These are phyloP conservation scores for Grammomys dolichurus DNA, from an alignment of 2,113 vertebrate genomes.

Conservation along the genomic window DNA sequence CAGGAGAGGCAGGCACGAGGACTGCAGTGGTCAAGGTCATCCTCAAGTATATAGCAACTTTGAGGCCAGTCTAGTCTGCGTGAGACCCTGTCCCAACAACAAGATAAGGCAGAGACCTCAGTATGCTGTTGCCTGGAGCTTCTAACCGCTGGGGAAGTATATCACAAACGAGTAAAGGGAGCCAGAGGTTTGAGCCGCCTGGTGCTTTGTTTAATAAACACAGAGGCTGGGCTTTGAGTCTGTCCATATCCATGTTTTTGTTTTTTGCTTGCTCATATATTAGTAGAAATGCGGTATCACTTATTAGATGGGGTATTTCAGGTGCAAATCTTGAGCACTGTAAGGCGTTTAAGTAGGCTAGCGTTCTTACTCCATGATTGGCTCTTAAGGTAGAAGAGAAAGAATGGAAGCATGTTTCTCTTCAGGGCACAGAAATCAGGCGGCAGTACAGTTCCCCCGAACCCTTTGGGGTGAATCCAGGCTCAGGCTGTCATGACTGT, in stretches of 20 bases:
- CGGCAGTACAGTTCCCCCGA: not conserved
- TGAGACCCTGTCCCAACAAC: not conserved
- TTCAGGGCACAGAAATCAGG: not conserved
- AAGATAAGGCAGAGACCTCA: not conserved
- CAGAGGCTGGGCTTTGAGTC: not conserved
- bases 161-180: not conserved
- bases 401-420: not conserved
- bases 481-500: not conserved
- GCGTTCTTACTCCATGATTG: not conserved
- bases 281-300: not conserved
- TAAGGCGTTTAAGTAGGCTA: not conserved
- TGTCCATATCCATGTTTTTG: not conserved
- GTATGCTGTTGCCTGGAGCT: not conserved
- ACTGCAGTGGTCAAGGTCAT: not conserved
- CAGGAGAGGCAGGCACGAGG: not conserved
- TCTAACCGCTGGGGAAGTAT: not conserved
- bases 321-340: not conserved
- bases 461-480: not conserved
- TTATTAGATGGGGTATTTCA: not conserved
- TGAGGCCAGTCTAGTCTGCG: not conserved
- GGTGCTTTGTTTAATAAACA: not conserved
- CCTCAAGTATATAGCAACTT: not conserved
- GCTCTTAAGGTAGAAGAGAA: not conserved
- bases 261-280: not conserved
- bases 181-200: not conserved